Evolutionary conservation across 2,797 vertebrate genomes (phyloP).

Genomic region (Chaetophractus vellerosus): DNA sequence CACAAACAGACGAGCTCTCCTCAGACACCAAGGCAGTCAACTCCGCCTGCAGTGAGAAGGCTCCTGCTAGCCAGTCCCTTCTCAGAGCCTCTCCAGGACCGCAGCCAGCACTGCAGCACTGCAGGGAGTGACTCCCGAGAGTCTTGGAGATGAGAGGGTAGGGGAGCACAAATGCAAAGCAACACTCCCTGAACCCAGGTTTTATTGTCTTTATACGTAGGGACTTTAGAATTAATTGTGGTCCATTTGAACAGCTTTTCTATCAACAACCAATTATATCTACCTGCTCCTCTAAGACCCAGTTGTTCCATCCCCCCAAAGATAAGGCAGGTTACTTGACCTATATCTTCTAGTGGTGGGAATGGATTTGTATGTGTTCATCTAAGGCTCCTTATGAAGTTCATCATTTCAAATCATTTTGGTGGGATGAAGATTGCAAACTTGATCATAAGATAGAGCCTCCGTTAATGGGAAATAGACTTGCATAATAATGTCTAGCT

Average conservation of each 20-base stretch:
- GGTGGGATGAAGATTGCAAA: constrained; percentile 30
- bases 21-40: constrained; percentile 67
- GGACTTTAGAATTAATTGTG: background rate
- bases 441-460: background rate
- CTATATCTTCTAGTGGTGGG: background rate
- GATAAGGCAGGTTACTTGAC: background rate
- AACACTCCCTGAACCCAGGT: background rate
- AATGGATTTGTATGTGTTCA: background rate
- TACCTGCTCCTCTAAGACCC: constrained; percentile 13
- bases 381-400: background rate
- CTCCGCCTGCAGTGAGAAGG: background rate
- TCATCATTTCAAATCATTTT: background rate
- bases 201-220: constrained; percentile 35
- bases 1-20: constrained; percentile 52
- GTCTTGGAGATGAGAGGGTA: background rate
- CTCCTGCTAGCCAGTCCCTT: constrained; percentile 38
- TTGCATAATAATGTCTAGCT: background rate
- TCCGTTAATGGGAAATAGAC: background rate
- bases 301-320: background rate
- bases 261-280: constrained; percentile 28
- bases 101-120: background rate
- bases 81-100: background rate
- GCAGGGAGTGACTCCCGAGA: background rate
- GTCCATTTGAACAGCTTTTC: constrained; percentile 53
- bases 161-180: background rate